Evolutionary conservation across 2,797 vertebrate genomes (phyloP).

Genomic region (Knipowitschia caucasica): DNA sequence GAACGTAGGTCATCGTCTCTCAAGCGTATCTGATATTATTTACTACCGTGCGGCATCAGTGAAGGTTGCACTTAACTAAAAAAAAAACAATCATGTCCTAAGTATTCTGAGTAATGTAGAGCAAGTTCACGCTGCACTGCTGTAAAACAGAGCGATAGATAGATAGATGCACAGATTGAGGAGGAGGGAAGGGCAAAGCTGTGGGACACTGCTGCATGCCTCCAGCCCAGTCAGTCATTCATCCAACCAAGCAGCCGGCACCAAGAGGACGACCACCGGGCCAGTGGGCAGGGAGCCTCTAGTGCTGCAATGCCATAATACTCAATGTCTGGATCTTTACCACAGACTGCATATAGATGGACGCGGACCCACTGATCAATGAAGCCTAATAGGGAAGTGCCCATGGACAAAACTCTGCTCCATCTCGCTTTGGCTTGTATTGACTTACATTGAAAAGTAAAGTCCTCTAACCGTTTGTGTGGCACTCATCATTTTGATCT

Average conservation of each 20-base stretch:
- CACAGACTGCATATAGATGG: too few species aligned
- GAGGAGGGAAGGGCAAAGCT: conserved; percentile 43
- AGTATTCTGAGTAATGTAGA: conserved; percentile 42
- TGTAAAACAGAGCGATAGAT: conserved; percentile 24
- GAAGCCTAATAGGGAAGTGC: too few species aligned
- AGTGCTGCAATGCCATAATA: too few species aligned
- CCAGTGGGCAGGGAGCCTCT: conserved; percentile 48
- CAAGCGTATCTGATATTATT: conserved; percentile 33
- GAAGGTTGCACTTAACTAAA: conserved; percentile 17
- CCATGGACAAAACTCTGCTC: too few species aligned
- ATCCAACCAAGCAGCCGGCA: conserved; percentile 20
- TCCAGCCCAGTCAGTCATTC: conserved; percentile 34
- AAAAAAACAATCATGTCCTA: conserved; percentile 31
- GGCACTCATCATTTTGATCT: too few species aligned
- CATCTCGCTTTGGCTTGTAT: too few species aligned
- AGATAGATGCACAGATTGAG: conserved; percentile 11
- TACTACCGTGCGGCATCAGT: conserved; percentile 17
- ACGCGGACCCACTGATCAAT: too few species aligned
- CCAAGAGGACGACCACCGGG: conserved; percentile 10
- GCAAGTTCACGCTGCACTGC: conserved; percentile 47
- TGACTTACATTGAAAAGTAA: too few species aligned
- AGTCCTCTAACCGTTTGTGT: too few species aligned
- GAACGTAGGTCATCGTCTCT: conserved; percentile 5
- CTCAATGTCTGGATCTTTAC: too few species aligned
- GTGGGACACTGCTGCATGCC: conserved; percentile 54